phyloP scores from a whole-genome alignment of 2,888 invertebrate genomes.

The Polydrusus pterygomalis region DNA sequence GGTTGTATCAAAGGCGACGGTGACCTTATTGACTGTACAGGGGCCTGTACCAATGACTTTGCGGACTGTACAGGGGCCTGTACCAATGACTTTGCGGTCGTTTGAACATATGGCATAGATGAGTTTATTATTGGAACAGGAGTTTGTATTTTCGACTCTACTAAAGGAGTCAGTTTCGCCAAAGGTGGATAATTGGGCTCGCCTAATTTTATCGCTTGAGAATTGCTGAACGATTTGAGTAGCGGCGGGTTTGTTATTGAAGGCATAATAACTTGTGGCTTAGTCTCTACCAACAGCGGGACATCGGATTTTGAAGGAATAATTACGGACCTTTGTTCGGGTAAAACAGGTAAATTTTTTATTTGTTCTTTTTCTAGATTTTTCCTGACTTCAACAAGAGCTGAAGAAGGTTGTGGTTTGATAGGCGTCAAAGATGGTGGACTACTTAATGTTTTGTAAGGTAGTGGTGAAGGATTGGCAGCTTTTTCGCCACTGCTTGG shows the following conservation, averaged over 20 bases:
- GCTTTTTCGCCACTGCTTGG: conserved; percentile 62
- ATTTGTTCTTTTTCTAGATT: conserved; percentile 50
- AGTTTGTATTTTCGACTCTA: not conserved
- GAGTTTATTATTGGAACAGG: not conserved
- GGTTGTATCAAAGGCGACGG: not conserved
- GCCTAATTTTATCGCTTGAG: conserved; percentile 61
- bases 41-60: not conserved
- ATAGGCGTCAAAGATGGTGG: conserved; percentile 70
- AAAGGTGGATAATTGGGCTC: conserved; percentile 60
- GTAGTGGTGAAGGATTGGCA: conserved; percentile 49
- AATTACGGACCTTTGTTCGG: conserved; percentile 60
- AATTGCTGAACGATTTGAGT: conserved; percentile 60
- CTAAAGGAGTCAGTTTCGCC: conserved; percentile 53
- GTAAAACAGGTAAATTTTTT: conserved; percentile 59
- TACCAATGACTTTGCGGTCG: not conserved
- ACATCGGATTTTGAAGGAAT: conserved; percentile 43
- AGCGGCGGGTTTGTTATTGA: conserved; percentile 57
- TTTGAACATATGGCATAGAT: conserved; percentile 1
- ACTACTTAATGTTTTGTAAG: conserved; percentile 65
- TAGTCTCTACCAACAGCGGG: conserved; percentile 45
- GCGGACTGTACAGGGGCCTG: not conserved
- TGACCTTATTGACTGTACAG: conserved; percentile 1
- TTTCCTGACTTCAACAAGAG: conserved; percentile 55
- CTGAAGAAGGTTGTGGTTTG: conserved; percentile 59
- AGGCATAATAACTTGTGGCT: conserved; percentile 41